Evolutionary conservation across 2,113 vertebrate species (phyloP).

Genomic region (Oenanthe oenanthe): DNA sequence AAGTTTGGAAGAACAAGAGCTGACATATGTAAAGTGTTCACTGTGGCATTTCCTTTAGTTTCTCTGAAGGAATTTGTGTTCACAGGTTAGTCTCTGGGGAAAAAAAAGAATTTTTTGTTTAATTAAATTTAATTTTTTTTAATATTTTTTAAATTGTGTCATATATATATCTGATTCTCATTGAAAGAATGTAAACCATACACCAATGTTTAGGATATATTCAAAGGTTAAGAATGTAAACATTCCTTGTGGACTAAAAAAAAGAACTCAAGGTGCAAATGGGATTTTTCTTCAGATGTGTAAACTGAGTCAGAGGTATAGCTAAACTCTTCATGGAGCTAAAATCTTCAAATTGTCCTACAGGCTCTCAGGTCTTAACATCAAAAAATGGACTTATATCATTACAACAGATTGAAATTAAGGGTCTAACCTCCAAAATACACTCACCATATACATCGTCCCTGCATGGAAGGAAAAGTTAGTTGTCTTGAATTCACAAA

Average conservation of each 20-base stretch:
- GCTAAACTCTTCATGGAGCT: neutral
- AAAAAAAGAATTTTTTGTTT: neutral
- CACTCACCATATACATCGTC: neutral
- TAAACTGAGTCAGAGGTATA: neutral
- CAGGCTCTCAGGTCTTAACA: neutral
- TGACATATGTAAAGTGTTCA: neutral
- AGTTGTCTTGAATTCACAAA: neutral
- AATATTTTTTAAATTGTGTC: rapidly evolving
- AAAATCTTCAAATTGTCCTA: neutral
- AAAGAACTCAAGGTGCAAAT: neutral
- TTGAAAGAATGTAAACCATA: neutral
- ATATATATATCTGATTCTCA: neutral
- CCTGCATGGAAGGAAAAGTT: neutral
- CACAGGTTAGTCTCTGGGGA: neutral
- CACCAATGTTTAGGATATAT: neutral
- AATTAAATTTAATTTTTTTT: neutral
- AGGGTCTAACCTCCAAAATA: neutral
- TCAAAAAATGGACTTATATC: neutral
- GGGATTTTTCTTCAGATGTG: neutral
- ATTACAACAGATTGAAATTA: neutral
- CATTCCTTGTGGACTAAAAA: neutral
- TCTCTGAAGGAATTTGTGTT: neutral
- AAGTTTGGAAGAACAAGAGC: neutral
- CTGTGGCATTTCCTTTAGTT: neutral
- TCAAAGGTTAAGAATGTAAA: neutral